phyloP scores from a whole-genome alignment of 2,113 vertebrate genomes.

The Calypte anna region DNA sequence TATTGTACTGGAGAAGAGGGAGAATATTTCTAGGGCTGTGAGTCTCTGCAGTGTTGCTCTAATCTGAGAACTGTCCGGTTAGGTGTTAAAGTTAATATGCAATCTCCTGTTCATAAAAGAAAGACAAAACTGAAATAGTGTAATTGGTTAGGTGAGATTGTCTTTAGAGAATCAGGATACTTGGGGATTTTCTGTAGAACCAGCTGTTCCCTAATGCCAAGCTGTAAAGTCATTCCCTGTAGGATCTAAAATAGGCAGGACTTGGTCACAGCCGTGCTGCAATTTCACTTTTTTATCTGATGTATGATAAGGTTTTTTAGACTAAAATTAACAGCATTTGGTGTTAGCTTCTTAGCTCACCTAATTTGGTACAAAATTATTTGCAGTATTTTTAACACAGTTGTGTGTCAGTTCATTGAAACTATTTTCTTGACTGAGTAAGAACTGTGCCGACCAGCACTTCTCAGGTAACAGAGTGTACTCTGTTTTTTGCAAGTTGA shows the following conservation, averaged over 20 bases:
- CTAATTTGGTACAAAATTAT: neutral
- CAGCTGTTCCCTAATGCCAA: neutral
- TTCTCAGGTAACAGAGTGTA: neutral
- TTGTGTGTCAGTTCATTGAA: neutral
- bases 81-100: neutral
- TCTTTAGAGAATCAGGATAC: neutral
- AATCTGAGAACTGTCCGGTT: neutral
- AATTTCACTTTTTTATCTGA: neutral
- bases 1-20: neutral
- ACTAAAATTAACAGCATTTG: neutral
- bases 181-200: neutral
- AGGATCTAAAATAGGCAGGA: neutral
- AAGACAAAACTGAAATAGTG: neutral
- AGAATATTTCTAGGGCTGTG: neutral
- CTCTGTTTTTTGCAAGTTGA: neutral
- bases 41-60: neutral
- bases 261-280: neutral
- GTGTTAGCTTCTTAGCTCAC: neutral
- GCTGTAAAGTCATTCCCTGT: neutral
- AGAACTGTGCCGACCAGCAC: neutral
- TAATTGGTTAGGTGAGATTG: neutral
- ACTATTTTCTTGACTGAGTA: neutral
- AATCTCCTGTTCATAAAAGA: neutral
- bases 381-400: neutral
- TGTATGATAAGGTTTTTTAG: neutral